Evolutionary conservation across 2,888 invertebrate genomes (phyloP).

Genomic region (Nebria brevicollis): DNA sequence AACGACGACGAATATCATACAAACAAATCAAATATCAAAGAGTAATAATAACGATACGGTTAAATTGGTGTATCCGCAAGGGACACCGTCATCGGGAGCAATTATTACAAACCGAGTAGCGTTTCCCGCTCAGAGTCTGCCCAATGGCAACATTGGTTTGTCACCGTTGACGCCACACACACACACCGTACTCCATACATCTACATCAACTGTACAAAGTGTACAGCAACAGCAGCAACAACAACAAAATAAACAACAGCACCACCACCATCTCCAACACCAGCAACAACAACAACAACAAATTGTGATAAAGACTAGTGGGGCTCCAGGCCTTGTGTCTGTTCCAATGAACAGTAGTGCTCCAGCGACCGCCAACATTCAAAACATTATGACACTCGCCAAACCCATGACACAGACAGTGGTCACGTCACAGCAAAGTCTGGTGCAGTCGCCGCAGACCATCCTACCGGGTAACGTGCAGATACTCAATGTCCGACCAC

Average conservation of each 20-base stretch:
- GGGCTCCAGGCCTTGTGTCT: conserved; percentile 68
- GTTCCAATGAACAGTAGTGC: conserved; percentile 69
- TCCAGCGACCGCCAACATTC: conserved; percentile 65
- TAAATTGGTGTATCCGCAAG: conserved; percentile 67
- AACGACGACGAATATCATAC: conserved; percentile 46
- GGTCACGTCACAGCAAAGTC: conserved; percentile 70
- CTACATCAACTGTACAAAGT: conserved; percentile 62
- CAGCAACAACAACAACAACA: conserved; percentile 60
- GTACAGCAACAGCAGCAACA: conserved; percentile 57
- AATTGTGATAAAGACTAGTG: conserved; percentile 62
- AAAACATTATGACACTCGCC: conserved; percentile 73
- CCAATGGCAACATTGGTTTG: conserved; percentile 77
- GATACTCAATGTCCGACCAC: conserved; percentile 85
- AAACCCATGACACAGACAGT: conserved; percentile 68
- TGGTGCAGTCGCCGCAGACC: conserved; percentile 69
- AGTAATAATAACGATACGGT: conserved; percentile 66
- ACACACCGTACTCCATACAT: conserved; percentile 65
- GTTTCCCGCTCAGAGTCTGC: conserved; percentile 72
- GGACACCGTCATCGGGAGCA: conserved; percentile 62
- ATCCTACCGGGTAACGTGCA: conserved; percentile 80
- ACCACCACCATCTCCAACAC: conserved; percentile 54
- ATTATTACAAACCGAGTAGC: conserved; percentile 71
- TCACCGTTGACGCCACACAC: conserved; percentile 63
- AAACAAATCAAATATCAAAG: conserved; percentile 45
- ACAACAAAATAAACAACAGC: conserved; percentile 50